Conservation (phyloP, 2,888 invertebrate genomes). For the Bruchidius siliquastri region DNA sequence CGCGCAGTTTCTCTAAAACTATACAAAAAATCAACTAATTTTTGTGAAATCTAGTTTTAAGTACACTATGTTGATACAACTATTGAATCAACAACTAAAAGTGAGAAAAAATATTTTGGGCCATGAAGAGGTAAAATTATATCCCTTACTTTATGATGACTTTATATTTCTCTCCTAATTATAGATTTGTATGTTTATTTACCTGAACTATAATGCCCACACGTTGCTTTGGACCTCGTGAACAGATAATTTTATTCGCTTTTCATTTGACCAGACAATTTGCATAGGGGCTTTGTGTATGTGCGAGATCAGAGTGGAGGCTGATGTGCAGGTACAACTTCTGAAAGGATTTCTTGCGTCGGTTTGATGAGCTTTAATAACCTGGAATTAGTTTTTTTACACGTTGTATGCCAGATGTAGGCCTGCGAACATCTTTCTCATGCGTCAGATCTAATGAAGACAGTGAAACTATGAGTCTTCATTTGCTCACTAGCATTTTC, state of each 20-base stretch:
- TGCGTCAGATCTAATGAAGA: not conserved
- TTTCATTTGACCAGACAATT: not conserved
- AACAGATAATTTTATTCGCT: not conserved
- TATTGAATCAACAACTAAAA: too few relatives aligned
- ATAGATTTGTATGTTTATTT: too few relatives aligned
- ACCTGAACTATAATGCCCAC: not conserved
- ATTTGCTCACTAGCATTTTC: not conserved
- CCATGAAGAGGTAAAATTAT: too few relatives aligned
- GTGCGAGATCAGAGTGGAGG: not conserved
- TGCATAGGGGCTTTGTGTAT: not conserved
- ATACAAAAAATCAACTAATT: too few relatives aligned
- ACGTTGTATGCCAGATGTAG: not conserved
- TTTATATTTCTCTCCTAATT: too few relatives aligned
- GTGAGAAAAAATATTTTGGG: too few relatives aligned
- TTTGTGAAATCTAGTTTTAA: too few relatives aligned
- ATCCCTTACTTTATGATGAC: too few relatives aligned
- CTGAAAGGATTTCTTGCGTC: not conserved
- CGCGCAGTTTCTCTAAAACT: too few relatives aligned
- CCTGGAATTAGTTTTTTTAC: not conserved
- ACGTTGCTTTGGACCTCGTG: not conserved
- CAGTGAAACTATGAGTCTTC: not conserved
- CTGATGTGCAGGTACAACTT: not conserved
- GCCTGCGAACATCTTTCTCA: not conserved
- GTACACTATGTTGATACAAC: too few relatives aligned
- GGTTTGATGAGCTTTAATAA: not conserved